phyloP scores from a whole-genome alignment of 2,888 invertebrate genomes.

The Pristionchus exspectatus region DNA sequence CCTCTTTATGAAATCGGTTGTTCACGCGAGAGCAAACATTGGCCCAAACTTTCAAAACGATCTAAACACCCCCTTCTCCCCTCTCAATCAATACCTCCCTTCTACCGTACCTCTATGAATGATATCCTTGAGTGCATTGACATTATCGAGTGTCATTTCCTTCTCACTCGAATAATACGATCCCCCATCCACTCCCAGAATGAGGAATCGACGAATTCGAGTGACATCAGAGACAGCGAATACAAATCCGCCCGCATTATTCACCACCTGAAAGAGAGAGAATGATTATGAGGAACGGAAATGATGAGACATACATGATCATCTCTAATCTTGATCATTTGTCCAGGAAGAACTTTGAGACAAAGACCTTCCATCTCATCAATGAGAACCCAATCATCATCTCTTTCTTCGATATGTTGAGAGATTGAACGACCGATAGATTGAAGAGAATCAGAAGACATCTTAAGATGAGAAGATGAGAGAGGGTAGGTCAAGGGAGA shows the following conservation, averaged over 20 bases:
- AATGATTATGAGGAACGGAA: not conserved
- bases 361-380: conserved; percentile 49
- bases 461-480: not conserved
- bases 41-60: not conserved
- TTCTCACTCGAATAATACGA: conserved; percentile 78
- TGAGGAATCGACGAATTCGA: conserved; percentile 79
- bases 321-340: conserved; percentile 68
- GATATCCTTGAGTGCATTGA: conserved; percentile 75
- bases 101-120: conserved; percentile 71
- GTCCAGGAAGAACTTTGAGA: conserved; percentile 59
- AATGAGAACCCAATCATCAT: conserved; percentile 48
- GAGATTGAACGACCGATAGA: conserved; percentile 7
- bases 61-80: not conserved
- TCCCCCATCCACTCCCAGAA: conserved; percentile 79
- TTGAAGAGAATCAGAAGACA: conserved; percentile 42
- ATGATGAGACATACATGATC: conserved; percentile 62
- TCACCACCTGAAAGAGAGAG: conserved; percentile 67
- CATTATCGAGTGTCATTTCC: conserved; percentile 78
- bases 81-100: not conserved
- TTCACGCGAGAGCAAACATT: not conserved
- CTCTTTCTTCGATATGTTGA: conserved; percentile 31
- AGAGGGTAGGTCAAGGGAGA: not conserved
- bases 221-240: conserved; percentile 78
- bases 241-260: conserved; percentile 78
- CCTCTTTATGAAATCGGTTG: not conserved